Conservation (phyloP, 2,797 vertebrate genomes). For the Sebastes taczanowskii region DNA sequence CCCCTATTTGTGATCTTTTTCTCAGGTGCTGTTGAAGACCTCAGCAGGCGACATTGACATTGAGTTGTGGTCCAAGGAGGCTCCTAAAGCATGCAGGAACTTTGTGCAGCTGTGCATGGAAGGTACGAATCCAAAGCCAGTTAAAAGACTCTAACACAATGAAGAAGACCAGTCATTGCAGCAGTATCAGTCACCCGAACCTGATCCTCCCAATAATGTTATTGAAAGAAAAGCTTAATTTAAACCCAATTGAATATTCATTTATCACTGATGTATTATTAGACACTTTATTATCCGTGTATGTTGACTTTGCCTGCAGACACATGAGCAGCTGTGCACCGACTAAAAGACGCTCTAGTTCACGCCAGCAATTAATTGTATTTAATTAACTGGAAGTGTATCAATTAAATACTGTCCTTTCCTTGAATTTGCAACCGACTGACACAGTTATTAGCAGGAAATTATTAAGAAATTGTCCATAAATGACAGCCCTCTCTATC, state of each 20-base stretch:
- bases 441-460: background rate
- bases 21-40: conserved; percentile 94
- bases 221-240: background rate
- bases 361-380: background rate
- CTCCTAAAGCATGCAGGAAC: conserved; percentile 96
- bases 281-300: background rate
- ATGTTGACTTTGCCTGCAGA: background rate
- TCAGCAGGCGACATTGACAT: conserved; percentile 96
- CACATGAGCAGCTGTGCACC: background rate
- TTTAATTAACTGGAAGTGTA: background rate
- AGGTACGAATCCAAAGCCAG: conserved; percentile 80
- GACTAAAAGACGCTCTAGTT: background rate
- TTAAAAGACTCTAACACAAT: background rate
- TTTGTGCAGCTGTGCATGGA: conserved; percentile 97
- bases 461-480: background rate
- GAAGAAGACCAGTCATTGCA: background rate
- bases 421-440: background rate
- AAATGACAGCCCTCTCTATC: background rate
- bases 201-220: background rate
- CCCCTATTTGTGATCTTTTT: background rate
- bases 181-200: background rate
- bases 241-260: background rate
- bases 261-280: background rate
- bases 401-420: background rate
- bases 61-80: conserved; percentile 97